Conservation (phyloP, 2,113 vertebrate genomes). For the Cnemophilus loriae region DNA sequence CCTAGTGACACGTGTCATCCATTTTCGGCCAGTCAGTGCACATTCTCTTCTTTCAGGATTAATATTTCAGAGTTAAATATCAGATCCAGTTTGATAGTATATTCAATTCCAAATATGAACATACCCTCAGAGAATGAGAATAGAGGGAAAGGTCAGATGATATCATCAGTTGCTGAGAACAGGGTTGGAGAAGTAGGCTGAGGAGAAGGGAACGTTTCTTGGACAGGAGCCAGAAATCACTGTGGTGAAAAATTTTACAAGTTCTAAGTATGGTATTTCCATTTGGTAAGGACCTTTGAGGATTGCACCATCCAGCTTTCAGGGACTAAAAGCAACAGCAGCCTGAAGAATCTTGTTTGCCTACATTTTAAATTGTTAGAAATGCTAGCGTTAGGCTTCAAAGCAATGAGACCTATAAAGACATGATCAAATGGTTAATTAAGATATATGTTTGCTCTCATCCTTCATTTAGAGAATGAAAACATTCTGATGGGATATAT, state of each 20-base stretch:
- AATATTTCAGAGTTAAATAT: neutral
- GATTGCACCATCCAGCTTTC: neutral
- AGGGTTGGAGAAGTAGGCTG: neutral
- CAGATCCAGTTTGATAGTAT: neutral
- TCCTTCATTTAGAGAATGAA: neutral
- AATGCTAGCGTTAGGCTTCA: neutral
- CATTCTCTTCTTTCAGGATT: neutral
- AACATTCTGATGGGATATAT: neutral
- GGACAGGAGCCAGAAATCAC: neutral
- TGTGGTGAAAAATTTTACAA: neutral
- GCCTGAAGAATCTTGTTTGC: neutral
- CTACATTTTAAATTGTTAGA: neutral
- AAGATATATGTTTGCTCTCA: neutral
- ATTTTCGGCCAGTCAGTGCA: neutral
- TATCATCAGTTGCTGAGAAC: neutral
- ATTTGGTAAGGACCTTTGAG: neutral
- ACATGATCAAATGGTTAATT: neutral
- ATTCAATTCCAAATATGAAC: neutral
- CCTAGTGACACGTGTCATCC: neutral
- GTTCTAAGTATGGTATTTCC: neutral
- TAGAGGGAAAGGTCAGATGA: slow-evolving; percentile 20
- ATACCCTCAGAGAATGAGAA: neutral
- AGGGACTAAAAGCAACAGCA: neutral
- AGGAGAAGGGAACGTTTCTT: neutral
- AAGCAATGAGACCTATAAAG: neutral